phyloP scores from a whole-genome alignment of 2,113 vertebrate genomes.

The Pseudolaguvia tuberculata region DNA sequence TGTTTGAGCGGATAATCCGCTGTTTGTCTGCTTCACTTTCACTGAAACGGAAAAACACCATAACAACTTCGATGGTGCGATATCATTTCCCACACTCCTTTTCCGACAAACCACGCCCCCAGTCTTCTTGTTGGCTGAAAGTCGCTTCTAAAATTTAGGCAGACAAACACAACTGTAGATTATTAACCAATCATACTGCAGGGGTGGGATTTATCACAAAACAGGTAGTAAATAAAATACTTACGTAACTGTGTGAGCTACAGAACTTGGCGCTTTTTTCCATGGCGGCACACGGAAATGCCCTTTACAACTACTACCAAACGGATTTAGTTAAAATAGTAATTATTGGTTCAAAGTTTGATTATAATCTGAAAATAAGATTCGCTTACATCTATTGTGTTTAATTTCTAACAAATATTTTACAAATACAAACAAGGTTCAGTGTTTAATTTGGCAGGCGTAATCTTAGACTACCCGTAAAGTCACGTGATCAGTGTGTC shows the following conservation, averaged over 20 bases:
- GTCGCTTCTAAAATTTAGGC: too few species aligned
- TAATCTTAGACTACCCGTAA: background rate
- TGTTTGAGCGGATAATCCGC: background rate
- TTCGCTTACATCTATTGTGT: background rate
- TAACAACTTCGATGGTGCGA: constrained; percentile 7
- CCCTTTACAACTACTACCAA: constrained; percentile 25
- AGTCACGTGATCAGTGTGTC: constrained; percentile 5
- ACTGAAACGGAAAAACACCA: background rate
- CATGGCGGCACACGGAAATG: constrained; percentile 33
- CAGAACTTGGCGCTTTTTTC: constrained; percentile 76
- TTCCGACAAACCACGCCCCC: background rate
- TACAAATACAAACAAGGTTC: background rate
- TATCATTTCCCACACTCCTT: constrained; percentile 4
- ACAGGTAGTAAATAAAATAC: background rate
- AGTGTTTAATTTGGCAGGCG: constrained; percentile 15
- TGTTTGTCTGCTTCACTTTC: background rate
- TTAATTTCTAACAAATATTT: background rate
- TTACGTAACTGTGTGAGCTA: constrained; percentile 33
- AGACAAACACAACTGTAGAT: too few species aligned
- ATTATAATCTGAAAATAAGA: background rate
- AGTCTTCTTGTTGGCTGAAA: background rate
- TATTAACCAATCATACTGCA: background rate
- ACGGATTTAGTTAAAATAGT: background rate
- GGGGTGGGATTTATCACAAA: constrained; percentile 9
- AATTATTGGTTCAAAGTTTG: background rate